These are phyloP conservation scores for Echinops telfairi DNA, from an alignment of 2,113 vertebrate species.

Conservation along the genomic window DNA sequence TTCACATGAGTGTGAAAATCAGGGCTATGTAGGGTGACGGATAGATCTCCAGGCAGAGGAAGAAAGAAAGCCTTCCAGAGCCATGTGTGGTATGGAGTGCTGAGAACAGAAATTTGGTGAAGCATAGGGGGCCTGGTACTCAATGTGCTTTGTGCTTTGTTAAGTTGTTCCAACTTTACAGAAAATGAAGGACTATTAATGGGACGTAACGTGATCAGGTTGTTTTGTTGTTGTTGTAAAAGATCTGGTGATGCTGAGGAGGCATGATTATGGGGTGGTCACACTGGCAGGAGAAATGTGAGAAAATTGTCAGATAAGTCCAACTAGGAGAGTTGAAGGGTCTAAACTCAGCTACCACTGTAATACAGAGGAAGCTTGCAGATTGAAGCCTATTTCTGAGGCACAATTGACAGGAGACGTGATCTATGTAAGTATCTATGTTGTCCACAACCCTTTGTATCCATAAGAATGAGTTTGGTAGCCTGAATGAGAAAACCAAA, in stretches of 20 bases:
- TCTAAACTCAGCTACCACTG: neutral
- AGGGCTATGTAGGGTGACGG: neutral
- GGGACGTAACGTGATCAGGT: neutral
- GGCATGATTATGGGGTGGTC: neutral
- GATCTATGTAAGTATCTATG: neutral
- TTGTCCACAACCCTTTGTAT: neutral
- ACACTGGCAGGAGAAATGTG: neutral
- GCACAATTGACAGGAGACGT: neutral
- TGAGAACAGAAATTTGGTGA: neutral
- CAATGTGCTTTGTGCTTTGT: neutral
- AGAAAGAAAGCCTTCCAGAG: neutral
- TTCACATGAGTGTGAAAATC: neutral
- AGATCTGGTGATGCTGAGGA: neutral
- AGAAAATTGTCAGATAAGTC: neutral
- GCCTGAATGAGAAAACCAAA: neutral
- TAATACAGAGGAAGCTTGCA: neutral
- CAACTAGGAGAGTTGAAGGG: neutral
- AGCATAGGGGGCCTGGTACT: neutral
- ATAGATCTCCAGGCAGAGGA: neutral
- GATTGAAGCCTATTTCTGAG: neutral
- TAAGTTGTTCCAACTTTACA: neutral
- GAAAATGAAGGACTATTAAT: neutral
- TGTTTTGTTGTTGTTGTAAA: neutral
- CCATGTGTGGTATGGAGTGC: neutral
- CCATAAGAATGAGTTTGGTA: neutral